A percentile compares a stretch with the other conserved stretches of the same genome.
These are phyloP conservation scores for Cryptotis parvus DNA, from an alignment of 2,113 vertebrate species.

Conservation along the genomic window DNA sequence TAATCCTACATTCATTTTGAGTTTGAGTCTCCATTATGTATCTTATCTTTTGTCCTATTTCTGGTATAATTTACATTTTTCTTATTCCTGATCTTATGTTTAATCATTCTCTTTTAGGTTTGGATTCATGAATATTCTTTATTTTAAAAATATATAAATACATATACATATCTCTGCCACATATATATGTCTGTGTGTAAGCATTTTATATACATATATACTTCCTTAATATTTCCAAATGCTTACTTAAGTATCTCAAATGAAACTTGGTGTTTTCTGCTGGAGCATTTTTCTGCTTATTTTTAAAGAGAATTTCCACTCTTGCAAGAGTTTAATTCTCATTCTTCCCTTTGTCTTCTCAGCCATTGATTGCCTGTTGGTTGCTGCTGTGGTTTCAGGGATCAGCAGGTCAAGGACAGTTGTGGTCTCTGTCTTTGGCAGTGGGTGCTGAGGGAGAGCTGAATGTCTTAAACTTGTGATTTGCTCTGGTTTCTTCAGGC, in stretches of 20 bases:
- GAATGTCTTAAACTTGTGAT: background rate
- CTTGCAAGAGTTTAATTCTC: background rate
- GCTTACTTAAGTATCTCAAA: background rate
- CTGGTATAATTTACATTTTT: background rate
- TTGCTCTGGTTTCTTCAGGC: background rate
- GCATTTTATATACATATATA: background rate
- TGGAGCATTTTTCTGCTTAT: background rate
- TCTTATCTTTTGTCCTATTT: background rate
- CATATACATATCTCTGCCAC: no score
- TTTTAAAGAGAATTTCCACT: background rate
- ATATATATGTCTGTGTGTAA: no score
- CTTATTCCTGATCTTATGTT: background rate
- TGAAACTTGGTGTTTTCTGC: background rate
- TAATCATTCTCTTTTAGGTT: background rate
- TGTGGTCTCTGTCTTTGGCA: background rate
- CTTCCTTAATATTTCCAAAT: background rate
- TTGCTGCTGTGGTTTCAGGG: background rate
- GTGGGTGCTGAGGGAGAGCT: background rate
- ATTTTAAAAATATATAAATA: background rate
- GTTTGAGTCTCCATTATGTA: background rate
- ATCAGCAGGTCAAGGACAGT: background rate
- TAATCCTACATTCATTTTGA: background rate
- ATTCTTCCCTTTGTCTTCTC: background rate
- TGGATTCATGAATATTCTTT: background rate
- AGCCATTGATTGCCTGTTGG: background rate